Base-by-base conservation (phyloP, 2,113 vertebrate genomes). In the Mormoops blainvillei region DNA sequence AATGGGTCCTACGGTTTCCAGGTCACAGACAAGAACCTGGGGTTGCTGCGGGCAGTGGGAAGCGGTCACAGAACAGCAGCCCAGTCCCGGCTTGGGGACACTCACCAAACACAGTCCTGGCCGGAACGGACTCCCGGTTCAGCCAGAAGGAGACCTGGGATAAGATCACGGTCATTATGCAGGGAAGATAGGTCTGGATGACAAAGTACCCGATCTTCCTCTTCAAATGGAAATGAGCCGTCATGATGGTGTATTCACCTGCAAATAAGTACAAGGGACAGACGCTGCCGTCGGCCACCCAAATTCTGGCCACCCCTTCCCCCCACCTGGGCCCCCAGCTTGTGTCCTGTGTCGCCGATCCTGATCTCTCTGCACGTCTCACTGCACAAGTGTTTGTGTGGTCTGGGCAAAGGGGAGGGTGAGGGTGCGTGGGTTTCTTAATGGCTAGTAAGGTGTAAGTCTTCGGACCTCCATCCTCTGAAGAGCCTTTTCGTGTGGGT, bases 131-230 rank as follows among this genome's bases (percentile, higher is more conserved):
- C 97, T 99, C 99, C 82, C 99, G 98, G 98, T 99, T 99, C 77
- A 99, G 98, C 99, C 99, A 99, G 94, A 99, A 99, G 0, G 99
- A 99, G 95, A 99, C 99, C 97, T 99, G 99, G 0, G 99, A 99
- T 97, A 99, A 98, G 95, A 99, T 99, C 87, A 99, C 99, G 0
- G 99, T 99, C 99, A 99, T 99, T 97, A 99, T 99, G 98, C 99
- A 99, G 41, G 99, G 99, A 98, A 99, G 99, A 98, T 99, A 99
- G 0, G 99, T 99, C 98, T 99, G 99, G 98, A 99, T 99, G 97
- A 99, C 99, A 63, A 99, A 99, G 98, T 99, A 99, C 26, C 99
- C 99, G 0, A 99, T 99, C 98, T 99, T 99, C 98, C 99, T 99
- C 98, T 99, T 99, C 98, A 99, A 98, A 97, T 99, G 99, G 98